phyloP scores from a whole-genome alignment of 2,113 vertebrate species.

The Bufo gargarizans region DNA sequence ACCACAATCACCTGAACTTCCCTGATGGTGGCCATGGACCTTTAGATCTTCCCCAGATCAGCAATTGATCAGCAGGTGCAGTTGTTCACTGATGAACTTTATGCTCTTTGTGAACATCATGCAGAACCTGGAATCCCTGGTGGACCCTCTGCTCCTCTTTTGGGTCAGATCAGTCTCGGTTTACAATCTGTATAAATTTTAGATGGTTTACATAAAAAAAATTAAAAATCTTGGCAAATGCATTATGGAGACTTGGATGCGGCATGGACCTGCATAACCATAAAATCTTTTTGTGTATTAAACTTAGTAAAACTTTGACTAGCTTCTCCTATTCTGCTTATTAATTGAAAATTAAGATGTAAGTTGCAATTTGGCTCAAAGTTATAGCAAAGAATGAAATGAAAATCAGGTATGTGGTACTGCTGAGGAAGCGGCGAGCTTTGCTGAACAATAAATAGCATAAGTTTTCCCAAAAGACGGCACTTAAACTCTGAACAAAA shows the following conservation, averaged over 20 bases:
- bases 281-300: background rate
- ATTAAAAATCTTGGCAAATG: background rate
- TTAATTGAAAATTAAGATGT: slow-evolving; percentile 25
- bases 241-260: background rate
- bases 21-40: background rate
- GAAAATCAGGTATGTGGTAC: slow-evolving; percentile 17
- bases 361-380: slow-evolving; percentile 27
- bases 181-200: background rate
- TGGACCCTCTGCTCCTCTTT: background rate
- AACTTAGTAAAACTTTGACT: background rate
- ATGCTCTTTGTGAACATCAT: background rate
- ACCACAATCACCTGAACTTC: background rate
- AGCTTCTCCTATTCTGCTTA: background rate
- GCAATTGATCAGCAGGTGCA: background rate
- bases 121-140: background rate
- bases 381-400: slow-evolving; percentile 36
- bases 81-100: background rate
- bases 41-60: too few species aligned
- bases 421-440: slow-evolving; percentile 33
- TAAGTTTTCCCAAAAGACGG: slow-evolving; percentile 42
- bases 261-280: background rate
- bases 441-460: slow-evolving; percentile 34
- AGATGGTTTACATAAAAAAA: too few species aligned
- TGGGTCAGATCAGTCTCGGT: background rate
- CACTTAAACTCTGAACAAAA: slow-evolving; percentile 30